Percentiles rank a stretch among this genome's conserved stretches.
Conservation (phyloP, 2,888 invertebrate species). For the Lamellibrachia columna region DNA sequence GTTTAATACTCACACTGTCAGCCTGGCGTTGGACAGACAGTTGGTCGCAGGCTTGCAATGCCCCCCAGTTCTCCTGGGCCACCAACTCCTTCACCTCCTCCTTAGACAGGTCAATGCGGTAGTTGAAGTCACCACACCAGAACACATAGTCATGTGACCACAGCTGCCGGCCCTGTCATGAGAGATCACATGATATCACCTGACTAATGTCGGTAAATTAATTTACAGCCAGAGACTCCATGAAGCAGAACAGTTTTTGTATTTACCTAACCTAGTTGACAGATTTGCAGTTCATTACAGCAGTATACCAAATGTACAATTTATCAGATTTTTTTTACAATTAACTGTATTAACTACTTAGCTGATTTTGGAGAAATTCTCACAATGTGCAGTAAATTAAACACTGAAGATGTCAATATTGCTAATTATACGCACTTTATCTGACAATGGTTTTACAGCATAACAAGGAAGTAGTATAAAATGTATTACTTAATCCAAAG, state of each 20-base stretch:
- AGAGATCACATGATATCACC: background rate
- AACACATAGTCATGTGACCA: constrained; percentile 98
- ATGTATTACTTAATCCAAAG: background rate
- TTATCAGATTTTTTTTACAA: background rate
- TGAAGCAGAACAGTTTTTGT: background rate
- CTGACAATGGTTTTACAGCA: background rate
- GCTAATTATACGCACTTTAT: background rate
- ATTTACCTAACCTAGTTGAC: background rate
- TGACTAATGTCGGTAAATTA: background rate
- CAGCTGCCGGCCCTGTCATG: constrained; percentile 80
- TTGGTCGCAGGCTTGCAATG: constrained; percentile 88
- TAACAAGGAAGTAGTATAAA: too few species aligned
- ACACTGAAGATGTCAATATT: background rate
- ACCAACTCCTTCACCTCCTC: constrained; percentile 90
- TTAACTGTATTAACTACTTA: background rate
- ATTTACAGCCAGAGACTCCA: background rate
- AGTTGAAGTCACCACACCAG: constrained; percentile 99
- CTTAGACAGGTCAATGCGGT: constrained; percentile 93
- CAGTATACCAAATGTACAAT: background rate
- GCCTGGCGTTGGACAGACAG: constrained; percentile 70
- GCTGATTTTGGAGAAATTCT: background rate
- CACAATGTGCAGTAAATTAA: background rate
- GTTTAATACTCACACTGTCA: constrained; percentile 53
- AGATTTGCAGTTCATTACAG: background rate
- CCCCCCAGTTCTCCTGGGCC: constrained; percentile 77